A percentile compares a stretch with the other conserved stretches of the same genome.
Conservation (phyloP, 2,797 vertebrate genomes). For the Chelidonichthys spinosus region DNA sequence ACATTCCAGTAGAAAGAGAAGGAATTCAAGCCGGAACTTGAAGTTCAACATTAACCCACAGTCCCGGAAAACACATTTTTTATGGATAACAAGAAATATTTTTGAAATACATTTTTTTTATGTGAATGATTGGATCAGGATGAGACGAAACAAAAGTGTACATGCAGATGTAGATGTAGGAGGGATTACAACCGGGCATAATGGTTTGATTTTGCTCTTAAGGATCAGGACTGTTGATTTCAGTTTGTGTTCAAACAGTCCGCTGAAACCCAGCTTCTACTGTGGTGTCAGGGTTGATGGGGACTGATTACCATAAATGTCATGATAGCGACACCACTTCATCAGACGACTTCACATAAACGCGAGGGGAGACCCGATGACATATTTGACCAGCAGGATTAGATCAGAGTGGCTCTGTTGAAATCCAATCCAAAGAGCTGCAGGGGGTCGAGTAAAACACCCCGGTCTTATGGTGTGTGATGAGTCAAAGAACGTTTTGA, state of each 20-base stretch:
- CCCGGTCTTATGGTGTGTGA: not conserved
- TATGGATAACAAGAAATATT: not conserved
- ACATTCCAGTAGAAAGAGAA: too few relatives aligned
- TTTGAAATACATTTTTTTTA: not conserved
- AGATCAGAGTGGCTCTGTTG: not conserved
- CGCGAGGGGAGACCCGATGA: not conserved
- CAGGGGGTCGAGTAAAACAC: not conserved
- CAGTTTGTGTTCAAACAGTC: not conserved
- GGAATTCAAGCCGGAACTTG: too few relatives aligned
- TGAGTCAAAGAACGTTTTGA: conserved; percentile 1
- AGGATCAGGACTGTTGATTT: conserved; percentile 3
- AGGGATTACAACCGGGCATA: not conserved
- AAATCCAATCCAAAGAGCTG: conserved; percentile 7
- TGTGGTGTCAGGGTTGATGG: not conserved
- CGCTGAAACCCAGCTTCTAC: not conserved
- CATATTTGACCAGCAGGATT: conserved; percentile 10
- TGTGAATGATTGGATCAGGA: not conserved
- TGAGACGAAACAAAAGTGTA: not conserved
- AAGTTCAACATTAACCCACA: not conserved
- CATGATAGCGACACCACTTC: not conserved
- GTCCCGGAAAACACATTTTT: not conserved
- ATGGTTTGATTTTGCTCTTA: not conserved
- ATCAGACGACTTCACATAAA: conserved; percentile 1
- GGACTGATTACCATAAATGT: not conserved
- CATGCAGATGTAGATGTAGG: not conserved